phyloP scores from a whole-genome alignment of 2,888 invertebrate genomes.

The Amphipyra tragopoginis region DNA sequence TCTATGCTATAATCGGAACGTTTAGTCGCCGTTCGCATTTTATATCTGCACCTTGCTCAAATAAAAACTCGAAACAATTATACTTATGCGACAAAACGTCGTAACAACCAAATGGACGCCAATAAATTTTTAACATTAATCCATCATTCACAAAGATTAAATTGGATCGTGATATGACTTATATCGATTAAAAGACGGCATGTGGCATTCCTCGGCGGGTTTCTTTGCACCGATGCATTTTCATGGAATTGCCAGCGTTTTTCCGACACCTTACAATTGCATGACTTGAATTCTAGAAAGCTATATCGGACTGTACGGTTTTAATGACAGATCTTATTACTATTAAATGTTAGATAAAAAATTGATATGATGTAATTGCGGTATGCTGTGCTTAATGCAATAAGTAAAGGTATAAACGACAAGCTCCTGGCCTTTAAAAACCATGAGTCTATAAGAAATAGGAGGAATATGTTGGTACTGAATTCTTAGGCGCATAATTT shows the following conservation, averaged over 20 bases:
- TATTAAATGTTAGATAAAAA: slow-evolving; percentile 48
- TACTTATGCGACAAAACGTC: slow-evolving; percentile 75
- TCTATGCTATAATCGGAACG: slow-evolving; percentile 71
- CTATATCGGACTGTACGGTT: slow-evolving; percentile 74
- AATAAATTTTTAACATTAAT: slow-evolving; percentile 81
- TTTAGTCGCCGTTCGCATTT: slow-evolving; percentile 74
- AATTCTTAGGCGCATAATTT: slow-evolving; percentile 21
- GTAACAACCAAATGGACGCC: slow-evolving; percentile 75
- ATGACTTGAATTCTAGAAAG: slow-evolving; percentile 88
- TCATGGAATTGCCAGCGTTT: slow-evolving; percentile 88
- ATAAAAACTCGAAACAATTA: slow-evolving; percentile 89
- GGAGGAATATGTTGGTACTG: background rate
- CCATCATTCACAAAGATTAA: slow-evolving; percentile 77
- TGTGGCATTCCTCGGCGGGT: slow-evolving; percentile 84
- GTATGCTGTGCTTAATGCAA: slow-evolving; percentile 48
- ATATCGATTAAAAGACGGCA: slow-evolving; percentile 78
- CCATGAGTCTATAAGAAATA: slow-evolving; percentile 16
- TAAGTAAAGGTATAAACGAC: slow-evolving; percentile 41
- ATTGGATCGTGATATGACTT: slow-evolving; percentile 74
- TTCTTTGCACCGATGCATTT: slow-evolving; percentile 86
- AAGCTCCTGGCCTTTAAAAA: slow-evolving; percentile 29
- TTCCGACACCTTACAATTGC: slow-evolving; percentile 89
- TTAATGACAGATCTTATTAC: slow-evolving; percentile 65
- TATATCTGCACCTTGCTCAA: slow-evolving; percentile 87
- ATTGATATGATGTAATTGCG: slow-evolving; percentile 50